A percentile compares a stretch with the other conserved stretches of the same genome.
Conservation (phyloP, 2,113 vertebrate genomes). For the Castor canadensis region DNA sequence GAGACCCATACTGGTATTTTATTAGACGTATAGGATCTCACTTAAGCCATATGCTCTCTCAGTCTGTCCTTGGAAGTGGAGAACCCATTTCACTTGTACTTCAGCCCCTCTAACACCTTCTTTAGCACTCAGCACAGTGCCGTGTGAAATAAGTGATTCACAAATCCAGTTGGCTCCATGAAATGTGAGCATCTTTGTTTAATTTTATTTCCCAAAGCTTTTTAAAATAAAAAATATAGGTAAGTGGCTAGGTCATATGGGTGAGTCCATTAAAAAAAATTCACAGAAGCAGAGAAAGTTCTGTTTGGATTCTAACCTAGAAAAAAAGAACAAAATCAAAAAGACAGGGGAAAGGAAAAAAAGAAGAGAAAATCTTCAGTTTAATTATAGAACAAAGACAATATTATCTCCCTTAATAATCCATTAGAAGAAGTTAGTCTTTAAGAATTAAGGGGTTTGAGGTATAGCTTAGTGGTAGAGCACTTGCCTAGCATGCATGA, state of each 20-base stretch:
- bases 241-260: not conserved
- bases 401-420: not conserved
- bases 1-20: not conserved
- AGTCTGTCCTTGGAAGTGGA: not conserved
- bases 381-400: conserved; percentile 33
- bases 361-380: not conserved
- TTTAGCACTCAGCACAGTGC: not conserved
- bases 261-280: not conserved
- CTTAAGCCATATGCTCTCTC: not conserved
- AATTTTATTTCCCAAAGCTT: not conserved
- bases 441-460: no score
- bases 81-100: not conserved
- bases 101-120: not conserved
- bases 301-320: conserved; percentile 25
- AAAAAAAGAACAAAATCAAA: not conserved
- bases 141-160: not conserved
- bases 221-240: not conserved
- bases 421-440: not conserved
- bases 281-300: conserved; percentile 18
- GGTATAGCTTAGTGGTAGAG: no score
- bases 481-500: no score
- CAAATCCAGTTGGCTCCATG: not conserved
- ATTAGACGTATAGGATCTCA: not conserved
- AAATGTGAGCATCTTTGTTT: not conserved
- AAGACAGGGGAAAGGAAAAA: not conserved